Evolutionary conservation across 2,113 vertebrate species (phyloP), one percentile per base, ranked within the genome.

Genomic region (Phasianus colchicus): DNA sequence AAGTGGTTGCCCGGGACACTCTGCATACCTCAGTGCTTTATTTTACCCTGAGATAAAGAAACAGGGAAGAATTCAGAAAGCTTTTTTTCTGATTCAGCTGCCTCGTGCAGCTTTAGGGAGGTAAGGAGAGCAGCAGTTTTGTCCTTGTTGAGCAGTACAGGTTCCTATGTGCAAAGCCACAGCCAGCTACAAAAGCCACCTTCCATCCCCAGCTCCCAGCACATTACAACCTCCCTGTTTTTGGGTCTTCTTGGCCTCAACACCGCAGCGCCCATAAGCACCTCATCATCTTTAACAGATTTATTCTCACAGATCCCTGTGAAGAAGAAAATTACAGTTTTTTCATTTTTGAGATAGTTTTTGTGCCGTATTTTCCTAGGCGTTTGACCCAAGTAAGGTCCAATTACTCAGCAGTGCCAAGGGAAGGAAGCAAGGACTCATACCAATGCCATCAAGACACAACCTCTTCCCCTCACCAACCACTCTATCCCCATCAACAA

Each of bases 381-480:
- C 21, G 6, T 4, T 18, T 30, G 32, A 48, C 40, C 19, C 54
- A 24, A 30, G 29, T 4, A 17, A 48, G 32, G 29, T 25, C 34
- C 38, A n/a, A 13, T 1, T 1, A 13, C 12, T 4, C 2, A 38
- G 9, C 63, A 76, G 58, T 6, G 43, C 0, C 0, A 48, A 60
- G 65, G 19, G 30, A 20, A 77, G 48, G 38, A 27, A 29, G 15
- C 0, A 0, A 40, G 27, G 13, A 34, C 47, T 42, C 5, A 50
- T 7, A 20, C 36, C 30, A 27, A 52, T 9, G 19, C 4, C 19
- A 10, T 24, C 2, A 30, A 14, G 43, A 57, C 3, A 5, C 4
- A 24, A 40, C 48, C 12, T 5, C 11, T 2, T 18, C 30, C 30
- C 32, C 47, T 64, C 79, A 36, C 36, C 86, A 57, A 8, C 8